Evolutionary conservation across 2,888 invertebrate genomes (phyloP).

Genomic region (Bibio marci): DNA sequence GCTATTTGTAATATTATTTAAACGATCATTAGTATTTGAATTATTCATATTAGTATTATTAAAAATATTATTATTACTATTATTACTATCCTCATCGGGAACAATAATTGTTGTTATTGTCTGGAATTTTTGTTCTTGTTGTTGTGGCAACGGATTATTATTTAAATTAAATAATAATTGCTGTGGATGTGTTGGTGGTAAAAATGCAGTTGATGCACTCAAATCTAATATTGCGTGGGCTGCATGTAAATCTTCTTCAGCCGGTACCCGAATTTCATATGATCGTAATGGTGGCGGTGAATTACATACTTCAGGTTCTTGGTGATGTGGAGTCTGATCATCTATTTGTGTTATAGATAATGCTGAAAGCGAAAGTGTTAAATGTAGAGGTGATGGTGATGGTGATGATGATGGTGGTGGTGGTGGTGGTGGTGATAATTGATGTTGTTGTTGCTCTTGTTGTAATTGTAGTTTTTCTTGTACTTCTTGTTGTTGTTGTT

Average conservation of each 20-base stretch:
- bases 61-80: not conserved
- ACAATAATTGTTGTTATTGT: slow-evolving; percentile 14
- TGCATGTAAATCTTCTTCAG: slow-evolving; percentile 71
- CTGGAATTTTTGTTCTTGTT: slow-evolving; percentile 1
- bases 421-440: slow-evolving; percentile 12
- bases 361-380: too few relatives aligned
- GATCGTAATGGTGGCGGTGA: slow-evolving; percentile 25
- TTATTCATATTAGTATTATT: too few relatives aligned
- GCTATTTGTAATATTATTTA: not conserved
- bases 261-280: slow-evolving; percentile 38
- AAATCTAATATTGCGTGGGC: slow-evolving; percentile 80
- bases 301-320: too few relatives aligned
- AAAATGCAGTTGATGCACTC: slow-evolving; percentile 66
- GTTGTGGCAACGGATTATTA: not conserved
- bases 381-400: too few relatives aligned
- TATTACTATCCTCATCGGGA: slow-evolving; percentile 1
- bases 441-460: too few relatives aligned
- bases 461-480: too few relatives aligned
- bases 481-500: too few relatives aligned
- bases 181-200: slow-evolving; percentile 31
- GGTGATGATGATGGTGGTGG: too few relatives aligned
- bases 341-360: too few relatives aligned
- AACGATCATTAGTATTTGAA: too few relatives aligned
- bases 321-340: slow-evolving; percentile 5
- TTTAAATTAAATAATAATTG: slow-evolving; percentile 3